Evolutionary conservation across 2,888 invertebrate genomes (phyloP).

Genomic region (Zygogramma bicolorata): DNA sequence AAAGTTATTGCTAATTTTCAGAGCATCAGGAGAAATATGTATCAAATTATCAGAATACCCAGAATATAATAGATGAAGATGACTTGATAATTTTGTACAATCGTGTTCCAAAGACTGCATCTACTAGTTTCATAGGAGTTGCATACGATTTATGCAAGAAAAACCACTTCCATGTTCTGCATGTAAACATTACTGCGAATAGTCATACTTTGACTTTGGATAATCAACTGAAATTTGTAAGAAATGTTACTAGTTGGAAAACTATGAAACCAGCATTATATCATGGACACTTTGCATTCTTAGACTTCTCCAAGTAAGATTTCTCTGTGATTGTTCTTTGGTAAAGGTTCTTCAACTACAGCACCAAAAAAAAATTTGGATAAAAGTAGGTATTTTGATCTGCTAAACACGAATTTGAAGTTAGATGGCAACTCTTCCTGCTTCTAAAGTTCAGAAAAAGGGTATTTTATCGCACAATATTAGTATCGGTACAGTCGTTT

Average conservation of each 20-base stretch:
- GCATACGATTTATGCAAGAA: constrained; percentile 89
- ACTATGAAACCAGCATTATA: constrained; percentile 94
- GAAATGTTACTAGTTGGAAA: constrained; percentile 91
- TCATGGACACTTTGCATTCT: constrained; percentile 97
- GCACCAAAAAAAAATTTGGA: no score
- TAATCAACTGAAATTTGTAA: constrained; percentile 91
- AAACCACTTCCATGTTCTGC: constrained; percentile 86
- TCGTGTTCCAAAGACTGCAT: constrained; percentile 96
- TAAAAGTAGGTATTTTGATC: no score
- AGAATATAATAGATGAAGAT: constrained; percentile 67
- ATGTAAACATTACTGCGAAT: constrained; percentile 96
- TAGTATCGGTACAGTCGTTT: no score
- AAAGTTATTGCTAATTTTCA: constrained; percentile 28
- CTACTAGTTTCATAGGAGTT: constrained; percentile 94
- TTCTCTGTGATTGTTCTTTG: background rate
- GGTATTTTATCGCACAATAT: no score
- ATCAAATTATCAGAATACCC: constrained; percentile 16
- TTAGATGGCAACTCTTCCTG: no score
- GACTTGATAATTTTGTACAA: constrained; percentile 91
- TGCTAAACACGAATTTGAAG: no score
- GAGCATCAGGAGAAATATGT: constrained; percentile 40
- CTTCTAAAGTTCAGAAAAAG: no score
- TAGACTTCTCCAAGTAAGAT: constrained; percentile 91
- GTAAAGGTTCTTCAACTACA: background rate
- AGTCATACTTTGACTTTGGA: constrained; percentile 93